A percentile compares a stretch with the other conserved stretches of the same genome.
phyloP scores from a whole-genome alignment of 2,113 vertebrate genomes.

The Hippocampus abdominalis region DNA sequence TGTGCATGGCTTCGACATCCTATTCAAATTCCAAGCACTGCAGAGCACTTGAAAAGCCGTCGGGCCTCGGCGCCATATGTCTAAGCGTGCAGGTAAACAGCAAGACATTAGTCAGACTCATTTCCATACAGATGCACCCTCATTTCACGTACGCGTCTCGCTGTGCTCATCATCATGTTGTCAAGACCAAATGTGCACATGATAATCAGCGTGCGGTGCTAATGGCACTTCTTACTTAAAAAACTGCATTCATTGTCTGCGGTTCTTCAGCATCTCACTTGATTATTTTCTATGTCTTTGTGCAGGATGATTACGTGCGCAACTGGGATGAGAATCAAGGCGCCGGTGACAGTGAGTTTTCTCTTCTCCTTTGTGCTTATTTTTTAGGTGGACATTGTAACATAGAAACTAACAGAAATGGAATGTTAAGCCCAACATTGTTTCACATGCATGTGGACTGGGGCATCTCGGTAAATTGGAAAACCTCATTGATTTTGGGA shows the following conservation, averaged over 20 bases:
- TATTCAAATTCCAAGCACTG: background rate
- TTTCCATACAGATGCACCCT: constrained; percentile 43
- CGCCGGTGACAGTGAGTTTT: constrained; percentile 82
- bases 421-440: no score
- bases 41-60: constrained; percentile 29
- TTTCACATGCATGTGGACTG: no score
- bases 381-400: background rate
- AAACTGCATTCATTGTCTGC: constrained; percentile 1
- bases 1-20: constrained; percentile 6
- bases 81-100: constrained; percentile 17
- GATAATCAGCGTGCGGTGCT: constrained; percentile 34
- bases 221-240: constrained; percentile 9
- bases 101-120: constrained; percentile 33
- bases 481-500: no score
- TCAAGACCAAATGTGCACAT: constrained; percentile 36
- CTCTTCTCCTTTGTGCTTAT: background rate
- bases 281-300: constrained; percentile 38
- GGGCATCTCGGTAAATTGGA: no score
- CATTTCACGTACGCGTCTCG: constrained; percentile 25
- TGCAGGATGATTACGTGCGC: constrained; percentile 88
- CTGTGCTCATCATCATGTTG: constrained; percentile 46
- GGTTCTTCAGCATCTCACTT: background rate
- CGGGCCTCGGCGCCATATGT: constrained; percentile 34
- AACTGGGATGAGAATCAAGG: constrained; percentile 87
- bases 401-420: no score